phyloP scores from a whole-genome alignment of 2,888 invertebrate genomes.

The Ophion ellenae region DNA sequence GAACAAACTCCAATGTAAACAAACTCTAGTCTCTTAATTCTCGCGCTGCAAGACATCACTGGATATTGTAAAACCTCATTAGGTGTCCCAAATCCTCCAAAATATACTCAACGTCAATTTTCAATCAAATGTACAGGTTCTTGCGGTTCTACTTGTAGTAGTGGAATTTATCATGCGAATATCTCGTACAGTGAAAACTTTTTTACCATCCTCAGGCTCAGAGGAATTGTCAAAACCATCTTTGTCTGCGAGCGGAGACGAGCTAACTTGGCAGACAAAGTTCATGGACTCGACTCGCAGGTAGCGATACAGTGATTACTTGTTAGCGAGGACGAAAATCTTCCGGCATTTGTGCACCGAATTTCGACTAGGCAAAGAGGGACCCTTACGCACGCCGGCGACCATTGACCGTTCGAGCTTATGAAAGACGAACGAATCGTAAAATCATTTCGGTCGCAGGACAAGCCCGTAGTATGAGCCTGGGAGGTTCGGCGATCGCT shows the following conservation, averaged over 20 bases:
- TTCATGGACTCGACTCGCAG: neutral
- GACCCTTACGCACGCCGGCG: neutral
- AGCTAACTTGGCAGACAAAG: too few relatives aligned
- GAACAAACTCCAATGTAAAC: neutral
- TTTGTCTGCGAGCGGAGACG: too few relatives aligned
- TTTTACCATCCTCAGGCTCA: too few relatives aligned
- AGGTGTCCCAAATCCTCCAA: neutral
- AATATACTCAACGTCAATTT: neutral
- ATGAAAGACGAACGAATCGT: neutral
- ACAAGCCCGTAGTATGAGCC: neutral
- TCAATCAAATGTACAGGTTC: neutral
- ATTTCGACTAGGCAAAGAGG: neutral
- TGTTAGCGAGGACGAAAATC: neutral
- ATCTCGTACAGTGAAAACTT: neutral
- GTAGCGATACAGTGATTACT: neutral
- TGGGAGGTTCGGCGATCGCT: neutral
- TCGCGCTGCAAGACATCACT: neutral
- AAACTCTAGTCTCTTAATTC: neutral
- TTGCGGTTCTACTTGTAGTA: neutral
- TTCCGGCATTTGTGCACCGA: neutral
- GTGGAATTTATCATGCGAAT: neutral
- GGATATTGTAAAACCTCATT: neutral
- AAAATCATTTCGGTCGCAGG: neutral
- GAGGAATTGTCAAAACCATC: too few relatives aligned
- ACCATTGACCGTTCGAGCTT: neutral